Evolutionary conservation across 1,140 invertebrate genomes (phyloP), one percentile per base, ranked within the genome.

Genomic region (Heliothis subflexa): DNA sequence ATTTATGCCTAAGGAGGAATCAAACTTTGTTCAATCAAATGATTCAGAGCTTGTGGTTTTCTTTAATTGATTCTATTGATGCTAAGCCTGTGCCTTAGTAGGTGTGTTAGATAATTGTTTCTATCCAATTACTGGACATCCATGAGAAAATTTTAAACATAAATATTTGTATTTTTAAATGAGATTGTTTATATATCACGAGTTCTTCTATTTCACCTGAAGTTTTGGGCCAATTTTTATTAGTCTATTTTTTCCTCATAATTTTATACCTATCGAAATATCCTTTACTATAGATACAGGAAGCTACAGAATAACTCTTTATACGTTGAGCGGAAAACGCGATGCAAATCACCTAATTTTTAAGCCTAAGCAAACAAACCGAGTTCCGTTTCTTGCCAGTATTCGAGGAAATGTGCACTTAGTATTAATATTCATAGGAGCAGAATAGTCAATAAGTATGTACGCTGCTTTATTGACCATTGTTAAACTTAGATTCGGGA

Each of bases 401-500:
- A 64, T 76, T 76, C 73, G 47, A 64, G 61, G 73, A 76, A 76
- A 64, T 64, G 55, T 78, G 62, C 45, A 64, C 52, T 50, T 14
- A 83, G 59, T 85, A 59, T 33, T 47, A 71, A 61, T 70, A 54
- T 71, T 71, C 68, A 71, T 54, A 71, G 68, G 68, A 54, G 68
- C 52, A 71, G 68, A 71, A 54, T 40, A 55, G 16, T 54, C 64
- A 50, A 68, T 71, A 52, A 71, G 50, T 66, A 49, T 71, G 68
- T 71, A 33, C 49, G 50, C 2, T 40, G 18, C 28, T 55, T 33
- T 40, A 55, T 71, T 25, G 68, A 71, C 50, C 13, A 71, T 70
- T 70, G 66, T 70, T 71, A 40, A 4, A 16, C 33, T 33, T 18
- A 55, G 45, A 54, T 71, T 71, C 68, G 68, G 68, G 28, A 71